Conservation (phyloP, 2,888 invertebrate genomes). For the Malthinus flaveolus region DNA sequence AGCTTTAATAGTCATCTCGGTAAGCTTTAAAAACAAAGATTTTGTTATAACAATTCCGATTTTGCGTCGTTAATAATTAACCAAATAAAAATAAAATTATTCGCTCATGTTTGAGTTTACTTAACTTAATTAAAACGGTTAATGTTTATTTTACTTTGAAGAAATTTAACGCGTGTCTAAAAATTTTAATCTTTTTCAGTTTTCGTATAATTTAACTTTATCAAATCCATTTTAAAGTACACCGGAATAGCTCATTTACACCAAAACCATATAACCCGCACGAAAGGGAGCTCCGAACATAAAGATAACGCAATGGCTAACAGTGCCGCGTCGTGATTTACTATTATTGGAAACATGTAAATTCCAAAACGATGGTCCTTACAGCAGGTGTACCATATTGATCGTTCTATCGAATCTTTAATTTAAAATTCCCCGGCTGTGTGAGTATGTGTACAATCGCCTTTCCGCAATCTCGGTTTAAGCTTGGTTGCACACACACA, state of each 20-base stretch:
- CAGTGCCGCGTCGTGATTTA: conserved; percentile 40
- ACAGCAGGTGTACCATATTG: conserved; percentile 36
- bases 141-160: conserved; percentile 11
- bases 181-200: conserved; percentile 12
- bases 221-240: conserved; percentile 23
- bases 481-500: conserved; percentile 27
- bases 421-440: conserved; percentile 33
- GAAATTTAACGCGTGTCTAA: not conserved
- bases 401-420: conserved; percentile 33
- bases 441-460: conserved; percentile 38
- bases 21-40: too few relatives aligned
- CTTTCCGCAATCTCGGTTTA: conserved; percentile 40
- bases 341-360: conserved; percentile 44
- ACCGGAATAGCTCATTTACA: conserved; percentile 26
- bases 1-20: too few relatives aligned
- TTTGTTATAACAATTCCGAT: too few relatives aligned
- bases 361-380: conserved; percentile 38
- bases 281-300: conserved; percentile 33
- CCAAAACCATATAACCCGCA: conserved; percentile 34
- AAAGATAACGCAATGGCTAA: conserved; percentile 40
- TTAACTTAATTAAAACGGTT: conserved; percentile 9
- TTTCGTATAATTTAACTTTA: conserved; percentile 20
- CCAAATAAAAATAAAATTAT: too few relatives aligned
- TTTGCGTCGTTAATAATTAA: too few relatives aligned
- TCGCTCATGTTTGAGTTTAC: not conserved